These are phyloP conservation scores for Copsychus sechellarum DNA, from an alignment of 2,113 vertebrate species.

Conservation along the genomic window DNA sequence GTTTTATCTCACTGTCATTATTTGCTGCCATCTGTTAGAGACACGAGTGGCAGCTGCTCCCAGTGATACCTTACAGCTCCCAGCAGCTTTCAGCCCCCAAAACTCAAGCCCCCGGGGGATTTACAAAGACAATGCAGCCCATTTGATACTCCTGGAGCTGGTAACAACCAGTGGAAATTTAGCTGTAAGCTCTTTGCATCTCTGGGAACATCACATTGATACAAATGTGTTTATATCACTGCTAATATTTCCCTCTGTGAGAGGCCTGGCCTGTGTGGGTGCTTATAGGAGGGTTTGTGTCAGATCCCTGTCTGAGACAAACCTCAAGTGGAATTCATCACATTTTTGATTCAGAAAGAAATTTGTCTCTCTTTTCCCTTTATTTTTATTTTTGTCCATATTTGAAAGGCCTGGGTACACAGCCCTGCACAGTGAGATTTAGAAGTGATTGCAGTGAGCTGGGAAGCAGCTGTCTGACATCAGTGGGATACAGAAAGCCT, in stretches of 20 bases:
- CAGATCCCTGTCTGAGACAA: not conserved
- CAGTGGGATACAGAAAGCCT: not conserved
- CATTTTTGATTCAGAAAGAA: not conserved
- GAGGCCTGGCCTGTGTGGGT: not conserved
- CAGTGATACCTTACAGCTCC: not conserved
- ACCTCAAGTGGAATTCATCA: not conserved
- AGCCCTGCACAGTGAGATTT: not conserved
- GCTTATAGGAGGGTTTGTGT: not conserved
- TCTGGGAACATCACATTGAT: not conserved
- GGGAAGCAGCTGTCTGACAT: not conserved
- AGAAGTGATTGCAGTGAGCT: not conserved
- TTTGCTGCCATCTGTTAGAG: slow-evolving; percentile 27
- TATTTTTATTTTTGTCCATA: not conserved
- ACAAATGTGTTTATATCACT: not conserved
- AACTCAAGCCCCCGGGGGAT: not conserved
- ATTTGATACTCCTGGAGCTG: not conserved
- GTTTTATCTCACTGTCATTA: not conserved
- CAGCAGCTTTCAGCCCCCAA: not conserved
- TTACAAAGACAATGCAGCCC: not conserved
- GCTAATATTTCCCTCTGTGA: not conserved
- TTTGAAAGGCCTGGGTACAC: not conserved
- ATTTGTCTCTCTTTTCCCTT: not conserved
- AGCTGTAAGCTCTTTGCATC: not conserved
- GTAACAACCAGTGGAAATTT: not conserved
- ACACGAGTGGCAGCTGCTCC: slow-evolving; percentile 2